Percentiles rank a stretch among this genome's conserved stretches.
phyloP scores from a whole-genome alignment of 2,113 vertebrate genomes.

The Pedionomus torquatus region DNA sequence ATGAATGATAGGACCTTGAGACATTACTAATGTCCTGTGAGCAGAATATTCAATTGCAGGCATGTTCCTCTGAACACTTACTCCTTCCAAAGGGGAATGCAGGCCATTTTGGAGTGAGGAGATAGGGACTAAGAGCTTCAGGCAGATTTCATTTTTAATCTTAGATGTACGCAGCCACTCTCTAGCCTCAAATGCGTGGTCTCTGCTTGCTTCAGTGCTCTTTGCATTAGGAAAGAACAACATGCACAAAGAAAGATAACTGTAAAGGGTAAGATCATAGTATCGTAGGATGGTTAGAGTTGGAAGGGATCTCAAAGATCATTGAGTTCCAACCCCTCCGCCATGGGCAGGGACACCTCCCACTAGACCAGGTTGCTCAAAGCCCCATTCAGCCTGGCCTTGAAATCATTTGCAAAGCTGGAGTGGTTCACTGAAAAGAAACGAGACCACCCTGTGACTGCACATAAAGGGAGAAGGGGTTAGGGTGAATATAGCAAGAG shows the following conservation, averaged over 20 bases:
- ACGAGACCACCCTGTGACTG: neutral
- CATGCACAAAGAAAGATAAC: neutral
- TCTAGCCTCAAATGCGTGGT: neutral
- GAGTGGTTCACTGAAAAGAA: neutral
- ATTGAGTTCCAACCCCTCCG: no score
- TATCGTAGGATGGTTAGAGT: no score
- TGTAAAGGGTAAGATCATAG: neutral
- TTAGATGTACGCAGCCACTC: neutral
- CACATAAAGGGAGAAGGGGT: neutral
- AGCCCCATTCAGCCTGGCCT: no score
- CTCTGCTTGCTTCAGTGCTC: neutral
- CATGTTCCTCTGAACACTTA: neutral
- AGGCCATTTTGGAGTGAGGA: neutral
- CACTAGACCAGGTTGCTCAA: no score
- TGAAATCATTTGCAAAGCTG: neutral
- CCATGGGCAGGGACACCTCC: no score
- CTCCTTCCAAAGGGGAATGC: neutral
- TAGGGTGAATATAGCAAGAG: neutral
- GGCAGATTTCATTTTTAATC: conserved; percentile 25
- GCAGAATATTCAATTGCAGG: conserved; percentile 12
- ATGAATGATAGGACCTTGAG: neutral
- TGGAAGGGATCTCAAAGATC: no score
- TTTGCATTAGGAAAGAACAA: conserved; percentile 13
- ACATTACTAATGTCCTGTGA: neutral
- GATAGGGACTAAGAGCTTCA: conserved; percentile 16